Conservation (phyloP, 2,888 invertebrate species). For the Lasioglossum leucozonium region DNA sequence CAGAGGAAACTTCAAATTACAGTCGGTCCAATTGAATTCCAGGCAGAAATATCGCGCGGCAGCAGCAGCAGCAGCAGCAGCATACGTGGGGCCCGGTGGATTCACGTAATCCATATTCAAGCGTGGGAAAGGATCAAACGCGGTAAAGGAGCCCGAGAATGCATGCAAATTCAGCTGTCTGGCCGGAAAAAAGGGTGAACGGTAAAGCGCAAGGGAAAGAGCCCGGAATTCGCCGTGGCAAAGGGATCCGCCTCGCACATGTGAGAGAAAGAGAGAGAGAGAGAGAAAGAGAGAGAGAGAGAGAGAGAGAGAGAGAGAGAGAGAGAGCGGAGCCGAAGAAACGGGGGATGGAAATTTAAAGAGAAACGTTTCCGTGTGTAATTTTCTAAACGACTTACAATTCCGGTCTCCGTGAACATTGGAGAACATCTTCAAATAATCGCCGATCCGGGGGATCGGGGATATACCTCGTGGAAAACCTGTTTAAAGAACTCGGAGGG, state of each 20-base stretch:
- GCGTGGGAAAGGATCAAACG: conserved; percentile 33
- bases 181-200: not conserved
- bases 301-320: not conserved
- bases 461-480: not conserved
- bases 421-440: not conserved
- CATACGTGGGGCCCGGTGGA: conserved; percentile 9
- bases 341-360: conserved; percentile 4
- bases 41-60: not conserved
- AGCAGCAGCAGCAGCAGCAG: not conserved
- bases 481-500: not conserved
- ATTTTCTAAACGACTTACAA: conserved; percentile 30
- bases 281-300: not conserved
- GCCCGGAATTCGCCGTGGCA: conserved; percentile 1
- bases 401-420: conserved; percentile 16
- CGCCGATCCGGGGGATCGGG: not conserved
- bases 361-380: conserved; percentile 28
- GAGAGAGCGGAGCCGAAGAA: conserved; percentile 2
- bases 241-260: not conserved
- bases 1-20: conserved; percentile 1
- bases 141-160: conserved; percentile 21
- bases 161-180: conserved; percentile 47
- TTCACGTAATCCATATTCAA: conserved; percentile 27
- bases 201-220: conserved; percentile 4
- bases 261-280: not conserved
- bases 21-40: conserved; percentile 8